phyloP scores from a whole-genome alignment of 2,113 vertebrate genomes.

The Sterna hirundo region DNA sequence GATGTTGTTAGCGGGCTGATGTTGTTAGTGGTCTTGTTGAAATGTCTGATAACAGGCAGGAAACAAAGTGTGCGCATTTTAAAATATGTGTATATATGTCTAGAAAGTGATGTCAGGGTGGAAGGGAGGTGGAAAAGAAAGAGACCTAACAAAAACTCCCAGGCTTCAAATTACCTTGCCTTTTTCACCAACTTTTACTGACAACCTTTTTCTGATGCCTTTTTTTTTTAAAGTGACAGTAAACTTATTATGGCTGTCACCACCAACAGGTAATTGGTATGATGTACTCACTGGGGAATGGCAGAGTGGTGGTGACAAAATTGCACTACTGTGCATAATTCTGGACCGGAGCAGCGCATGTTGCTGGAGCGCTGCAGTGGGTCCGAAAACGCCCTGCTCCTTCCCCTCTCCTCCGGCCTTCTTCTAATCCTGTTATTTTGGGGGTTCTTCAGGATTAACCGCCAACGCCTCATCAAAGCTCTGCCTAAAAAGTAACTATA shows the following conservation, averaged over 20 bases:
- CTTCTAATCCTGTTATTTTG: background rate
- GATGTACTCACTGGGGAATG: background rate
- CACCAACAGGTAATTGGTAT: background rate
- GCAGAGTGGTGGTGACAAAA: background rate
- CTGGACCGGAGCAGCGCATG: background rate
- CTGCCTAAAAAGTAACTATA: background rate
- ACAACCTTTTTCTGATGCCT: background rate
- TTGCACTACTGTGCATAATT: background rate
- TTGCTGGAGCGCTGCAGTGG: background rate
- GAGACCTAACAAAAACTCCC: background rate
- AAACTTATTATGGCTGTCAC: background rate
- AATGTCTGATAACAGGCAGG: background rate
- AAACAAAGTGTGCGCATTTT: background rate
- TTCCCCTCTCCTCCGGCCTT: background rate
- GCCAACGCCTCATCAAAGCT: background rate
- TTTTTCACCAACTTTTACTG: background rate
- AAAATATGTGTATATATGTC: background rate
- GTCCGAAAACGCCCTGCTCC: background rate
- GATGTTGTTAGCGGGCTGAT: background rate
- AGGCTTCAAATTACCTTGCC: background rate
- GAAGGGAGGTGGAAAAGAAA: background rate
- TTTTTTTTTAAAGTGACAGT: background rate
- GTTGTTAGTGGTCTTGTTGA: background rate
- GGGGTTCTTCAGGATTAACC: background rate
- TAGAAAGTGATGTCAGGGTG: background rate